Evolutionary conservation across 2,797 vertebrate genomes (phyloP).

Genomic region (Enteromius argenteus): DNA sequence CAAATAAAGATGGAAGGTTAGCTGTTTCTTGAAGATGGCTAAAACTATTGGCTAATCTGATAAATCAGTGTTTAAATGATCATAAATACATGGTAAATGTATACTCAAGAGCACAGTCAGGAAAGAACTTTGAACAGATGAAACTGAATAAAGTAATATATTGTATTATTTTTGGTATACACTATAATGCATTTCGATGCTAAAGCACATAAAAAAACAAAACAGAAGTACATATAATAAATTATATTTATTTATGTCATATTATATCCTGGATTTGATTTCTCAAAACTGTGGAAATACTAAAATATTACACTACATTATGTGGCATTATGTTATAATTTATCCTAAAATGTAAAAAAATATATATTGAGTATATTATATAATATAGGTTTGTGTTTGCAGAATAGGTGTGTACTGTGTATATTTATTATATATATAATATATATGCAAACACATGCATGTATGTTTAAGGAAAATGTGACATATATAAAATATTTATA

Average conservation of each 20-base stretch:
- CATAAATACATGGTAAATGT: not conserved
- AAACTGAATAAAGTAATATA: not conserved
- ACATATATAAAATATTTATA: no score
- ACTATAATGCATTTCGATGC: not conserved
- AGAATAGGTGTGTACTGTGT: no score
- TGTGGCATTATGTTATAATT: not conserved
- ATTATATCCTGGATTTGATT: not conserved
- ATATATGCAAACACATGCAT: no score
- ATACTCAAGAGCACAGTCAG: not conserved
- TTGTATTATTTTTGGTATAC: not conserved
- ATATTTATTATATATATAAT: no score
- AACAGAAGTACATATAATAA: not conserved
- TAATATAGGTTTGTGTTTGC: no score
- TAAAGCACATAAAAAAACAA: not conserved
- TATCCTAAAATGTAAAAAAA: not conserved
- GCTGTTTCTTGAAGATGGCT: no score
- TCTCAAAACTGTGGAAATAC: not conserved
- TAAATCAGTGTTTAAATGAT: not conserved
- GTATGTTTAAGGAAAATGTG: no score
- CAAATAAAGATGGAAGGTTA: no score
- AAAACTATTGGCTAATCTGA: not conserved
- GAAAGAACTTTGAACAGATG: not conserved
- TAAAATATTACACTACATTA: not conserved
- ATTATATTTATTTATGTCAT: not conserved
- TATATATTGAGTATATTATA: no score